Base-by-base conservation (phyloP, 2,797 vertebrate genomes). In the Melanotaenia pygmaea region DNA sequence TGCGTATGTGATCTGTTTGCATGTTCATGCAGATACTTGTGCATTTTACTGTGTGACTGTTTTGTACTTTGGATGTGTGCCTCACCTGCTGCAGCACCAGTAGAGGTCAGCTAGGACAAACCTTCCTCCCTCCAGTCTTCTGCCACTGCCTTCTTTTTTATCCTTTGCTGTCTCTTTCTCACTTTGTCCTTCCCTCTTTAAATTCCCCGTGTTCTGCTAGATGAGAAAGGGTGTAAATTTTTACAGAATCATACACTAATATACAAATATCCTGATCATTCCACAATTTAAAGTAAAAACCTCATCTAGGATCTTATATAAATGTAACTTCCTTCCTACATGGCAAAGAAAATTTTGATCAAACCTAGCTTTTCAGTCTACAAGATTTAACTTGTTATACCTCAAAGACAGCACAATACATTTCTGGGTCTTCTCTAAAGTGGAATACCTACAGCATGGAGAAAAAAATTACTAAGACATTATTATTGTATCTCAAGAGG, bases 21-120 rank as follows among this genome's bases (percentile, higher is more conserved):
- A 10, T 11, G 10, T 60, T 18, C 4, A 59, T n/a, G 38, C 50
- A 70, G 16, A 32, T 63, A 51, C 0, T 5, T 8, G 2, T 13
- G 24, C 14, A 16, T 26, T 22, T 61, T 40, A 64, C 38, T 24
- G 60, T 59, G 28, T 64, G 54, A 30, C 56, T 34, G 43, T 51
- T 35, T 53, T 63, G 54, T 18, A 69, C 45, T 61, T 67, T 65
- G 60, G 76, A n/a, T 56, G 59, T 65, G 62, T 67, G 59, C 43
- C 59, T 88, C 83, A 87, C 90, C 87, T 91, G 83, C 88, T 83
- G 89, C 82, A 85, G 82, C 85, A 65, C 65, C 76, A 70, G 72
- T 69, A 86, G 86, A 92, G 91, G 91, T 91, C 82, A 81, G 64
- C 26, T n/a, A 62, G 80, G 81, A 88, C 71, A 53, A 24, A 69